phyloP scores from a whole-genome alignment of 2,888 invertebrate genomes.

The Macropis europaea region DNA sequence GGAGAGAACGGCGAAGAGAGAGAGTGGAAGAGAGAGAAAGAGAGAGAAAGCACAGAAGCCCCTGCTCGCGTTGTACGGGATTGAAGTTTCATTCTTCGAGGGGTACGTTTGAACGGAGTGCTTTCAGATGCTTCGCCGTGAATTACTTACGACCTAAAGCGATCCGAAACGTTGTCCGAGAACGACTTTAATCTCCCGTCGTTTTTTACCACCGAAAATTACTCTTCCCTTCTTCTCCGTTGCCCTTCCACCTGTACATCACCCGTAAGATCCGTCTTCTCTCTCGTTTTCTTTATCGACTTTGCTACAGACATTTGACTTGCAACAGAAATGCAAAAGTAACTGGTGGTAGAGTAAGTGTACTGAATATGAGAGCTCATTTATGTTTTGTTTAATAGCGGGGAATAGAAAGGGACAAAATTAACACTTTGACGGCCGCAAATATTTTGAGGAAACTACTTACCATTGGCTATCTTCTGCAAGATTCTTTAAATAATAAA shows the following conservation, averaged over 20 bases:
- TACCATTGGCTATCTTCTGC: too few species aligned
- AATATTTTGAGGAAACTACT: too few species aligned
- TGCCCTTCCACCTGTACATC: background rate
- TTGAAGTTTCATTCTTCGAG: slow-evolving; percentile 60
- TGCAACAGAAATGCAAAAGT: too few species aligned
- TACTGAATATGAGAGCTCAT: too few species aligned
- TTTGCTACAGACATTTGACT: too few species aligned
- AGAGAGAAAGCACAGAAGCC: slow-evolving; percentile 15
- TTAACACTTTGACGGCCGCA: too few species aligned
- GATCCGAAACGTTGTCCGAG: slow-evolving; percentile 30
- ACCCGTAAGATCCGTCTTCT: background rate
- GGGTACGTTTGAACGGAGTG: slow-evolving; percentile 45
- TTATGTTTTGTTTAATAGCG: too few species aligned
- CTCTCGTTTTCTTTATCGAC: too few species aligned
- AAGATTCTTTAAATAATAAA: too few species aligned
- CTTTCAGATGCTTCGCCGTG: slow-evolving; percentile 53
- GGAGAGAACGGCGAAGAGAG: slow-evolving; percentile 14
- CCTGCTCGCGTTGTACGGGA: slow-evolving; percentile 45
- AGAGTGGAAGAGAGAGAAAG: background rate
- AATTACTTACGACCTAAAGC: slow-evolving; percentile 50
- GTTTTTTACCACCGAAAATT: slow-evolving; percentile 1
- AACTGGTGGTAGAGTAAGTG: too few species aligned
- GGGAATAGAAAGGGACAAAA: too few species aligned
- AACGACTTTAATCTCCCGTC: slow-evolving; percentile 36
- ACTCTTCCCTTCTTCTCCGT: background rate